Base-by-base conservation (phyloP, 2,888 invertebrate genomes). In the Deilephila porcellus region DNA sequence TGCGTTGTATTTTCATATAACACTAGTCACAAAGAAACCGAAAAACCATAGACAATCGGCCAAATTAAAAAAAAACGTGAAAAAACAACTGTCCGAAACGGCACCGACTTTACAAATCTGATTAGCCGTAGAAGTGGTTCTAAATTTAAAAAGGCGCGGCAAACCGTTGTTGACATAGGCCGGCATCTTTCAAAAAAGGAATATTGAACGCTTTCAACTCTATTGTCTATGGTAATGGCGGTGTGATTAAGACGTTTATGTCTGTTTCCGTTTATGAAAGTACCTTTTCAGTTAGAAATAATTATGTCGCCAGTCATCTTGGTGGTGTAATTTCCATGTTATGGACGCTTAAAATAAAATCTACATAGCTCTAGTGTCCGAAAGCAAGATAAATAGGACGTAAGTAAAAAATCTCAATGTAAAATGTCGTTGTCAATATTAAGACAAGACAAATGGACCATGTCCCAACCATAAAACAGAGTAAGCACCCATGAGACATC, bases 81-180 rank as follows among this genome's bases (percentile, higher is more conserved):
- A 80, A 74, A 82, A 82, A 83, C 78, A 80, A 78, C 77, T 77
- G 74, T 76, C 76, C 82, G 77, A 74, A 80, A 78, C 79, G 76
- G 73, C 75, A 71, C 67, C 89, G 88, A 87, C 93, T 94, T 94
- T 94, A 94, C 94, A 88, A 86, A 93, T 91, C 93, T 93, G 90
- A 93, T 94, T 94, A 93, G 90, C 84, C 81, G 84, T 82, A 91
- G 92, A 91, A 93, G 93, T 93, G 93, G 91, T 93, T 93, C 93
- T 92, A 92, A 92, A 92, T 93, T 93, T 93, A 91, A 93, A 92
- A 90, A 89, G 89, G 85, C 83, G 89, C 88, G 84, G 84, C 86
- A 82, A 83, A 82, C 78, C 85, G 81, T 81, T 93, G 88, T 94
- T 93, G 91, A 93, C 93, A 90, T 81, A 83, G 82, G 81, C 82